A percentile compares a stretch with the other conserved stretches of the same genome.
Evolutionary conservation across 1,140 invertebrate genomes (phyloP).

Genomic region (Tenebrio molitor): DNA sequence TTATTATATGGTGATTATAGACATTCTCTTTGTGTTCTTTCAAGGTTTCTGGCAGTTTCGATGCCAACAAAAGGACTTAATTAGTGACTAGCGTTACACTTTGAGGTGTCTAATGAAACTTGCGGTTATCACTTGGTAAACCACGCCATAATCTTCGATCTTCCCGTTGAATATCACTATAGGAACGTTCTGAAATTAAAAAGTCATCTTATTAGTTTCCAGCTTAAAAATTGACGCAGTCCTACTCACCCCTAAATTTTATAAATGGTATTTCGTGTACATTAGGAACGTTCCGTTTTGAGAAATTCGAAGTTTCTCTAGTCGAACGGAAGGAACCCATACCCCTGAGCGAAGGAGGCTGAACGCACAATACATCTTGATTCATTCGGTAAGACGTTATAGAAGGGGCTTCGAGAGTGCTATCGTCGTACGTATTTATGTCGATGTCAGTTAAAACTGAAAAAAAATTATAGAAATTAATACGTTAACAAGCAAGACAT

Average conservation of each 20-base stretch:
- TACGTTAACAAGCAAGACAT: too few relatives aligned
- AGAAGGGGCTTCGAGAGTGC: conserved; percentile 61
- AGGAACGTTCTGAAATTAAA: conserved; percentile 62
- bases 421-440: conserved; percentile 63
- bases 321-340: conserved; percentile 60
- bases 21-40: conserved; percentile 10
- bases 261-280: conserved; percentile 53
- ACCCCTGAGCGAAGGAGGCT: conserved; percentile 60
- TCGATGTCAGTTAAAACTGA: conserved; percentile 64
- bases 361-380: conserved; percentile 62
- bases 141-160: conserved; percentile 59
- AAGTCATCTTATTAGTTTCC: conserved; percentile 1
- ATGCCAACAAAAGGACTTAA: conserved; percentile 14
- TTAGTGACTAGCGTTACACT: conserved; percentile 16
- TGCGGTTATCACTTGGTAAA: conserved; percentile 29
- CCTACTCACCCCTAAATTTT: conserved; percentile 60
- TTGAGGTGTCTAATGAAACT: conserved; percentile 9
- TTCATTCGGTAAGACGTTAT: conserved; percentile 63
- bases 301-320: conserved; percentile 52
- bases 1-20: too few relatives aligned
- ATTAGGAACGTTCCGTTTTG: conserved; percentile 49
- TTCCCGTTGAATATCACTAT: conserved; percentile 63
- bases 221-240: too few relatives aligned
- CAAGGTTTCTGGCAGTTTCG: conserved; percentile 9
- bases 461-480: too few relatives aligned